Conservation (phyloP, 2,113 vertebrate species). For the Platycercus adscitus region DNA sequence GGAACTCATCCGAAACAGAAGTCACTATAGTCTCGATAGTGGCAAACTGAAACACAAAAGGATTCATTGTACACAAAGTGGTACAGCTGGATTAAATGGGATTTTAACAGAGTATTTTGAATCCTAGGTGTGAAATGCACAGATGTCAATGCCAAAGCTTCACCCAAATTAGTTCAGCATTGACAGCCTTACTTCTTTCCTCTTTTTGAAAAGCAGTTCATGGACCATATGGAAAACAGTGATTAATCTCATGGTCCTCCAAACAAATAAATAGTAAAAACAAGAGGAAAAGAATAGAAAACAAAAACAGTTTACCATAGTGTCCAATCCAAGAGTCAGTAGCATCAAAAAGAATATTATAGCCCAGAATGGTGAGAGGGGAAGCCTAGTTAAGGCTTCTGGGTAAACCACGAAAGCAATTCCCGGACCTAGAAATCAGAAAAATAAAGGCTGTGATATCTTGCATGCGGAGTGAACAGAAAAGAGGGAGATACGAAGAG, state of each 20-base stretch:
- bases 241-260: not conserved
- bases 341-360: slow-evolving; percentile 99
- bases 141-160: not conserved
- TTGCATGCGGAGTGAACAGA: not conserved
- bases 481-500: not conserved
- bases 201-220: not conserved
- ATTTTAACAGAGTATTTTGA: rapidly evolving
- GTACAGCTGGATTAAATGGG: rapidly evolving
- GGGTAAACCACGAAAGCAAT: slow-evolving; percentile 99
- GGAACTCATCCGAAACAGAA: slow-evolving; percentile 95
- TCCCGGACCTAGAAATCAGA: slow-evolving; percentile 85
- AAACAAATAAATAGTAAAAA: not conserved
- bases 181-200: not conserved
- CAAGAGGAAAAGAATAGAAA: not conserved
- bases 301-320: slow-evolving; percentile 86
- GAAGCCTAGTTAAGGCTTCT: slow-evolving; percentile 95
- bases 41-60: slow-evolving; percentile 83
- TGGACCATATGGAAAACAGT: not conserved
- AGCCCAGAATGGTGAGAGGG: slow-evolving; percentile 97
- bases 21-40: slow-evolving; percentile 99
- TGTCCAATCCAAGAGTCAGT: slow-evolving; percentile 95
- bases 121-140: not conserved
- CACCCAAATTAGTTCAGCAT: not conserved
- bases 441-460: not conserved
- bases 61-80: rapidly evolving